These are phyloP conservation scores for Eupithecia subumbrata DNA, from an alignment of 2,888 invertebrate species.

Conservation along the genomic window DNA sequence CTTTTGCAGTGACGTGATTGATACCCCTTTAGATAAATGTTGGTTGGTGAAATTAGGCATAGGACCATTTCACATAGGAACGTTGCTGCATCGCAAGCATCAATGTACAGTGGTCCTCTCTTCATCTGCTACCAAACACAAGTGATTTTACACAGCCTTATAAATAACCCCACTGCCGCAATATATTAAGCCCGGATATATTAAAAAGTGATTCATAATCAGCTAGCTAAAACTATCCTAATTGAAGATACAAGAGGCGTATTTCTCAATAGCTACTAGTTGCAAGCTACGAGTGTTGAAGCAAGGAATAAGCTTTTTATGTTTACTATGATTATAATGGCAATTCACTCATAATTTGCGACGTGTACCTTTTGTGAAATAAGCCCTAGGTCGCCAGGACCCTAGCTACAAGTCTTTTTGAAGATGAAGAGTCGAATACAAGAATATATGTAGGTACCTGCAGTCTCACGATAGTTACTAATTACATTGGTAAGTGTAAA, in stretches of 20 bases:
- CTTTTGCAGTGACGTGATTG: not conserved
- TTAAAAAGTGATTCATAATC: conserved; percentile 56
- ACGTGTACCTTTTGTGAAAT: conserved; percentile 3
- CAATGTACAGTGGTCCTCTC: conserved; percentile 21
- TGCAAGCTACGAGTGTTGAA: conserved; percentile 1
- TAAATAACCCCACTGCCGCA: conserved; percentile 73
- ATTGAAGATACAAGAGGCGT: conserved; percentile 49
- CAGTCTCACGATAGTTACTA: conserved; percentile 36
- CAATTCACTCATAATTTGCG: conserved; percentile 3
- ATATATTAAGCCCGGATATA: conserved; percentile 62
- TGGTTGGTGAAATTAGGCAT: conserved; percentile 23
- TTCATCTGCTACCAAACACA: conserved; percentile 64
- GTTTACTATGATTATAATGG: conserved; percentile 6
- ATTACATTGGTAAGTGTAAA: conserved; percentile 29
- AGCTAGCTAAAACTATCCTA: conserved; percentile 63
- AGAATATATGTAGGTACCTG: conserved; percentile 24
- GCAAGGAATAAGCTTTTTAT: not conserved
- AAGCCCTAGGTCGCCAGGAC: conserved; percentile 24
- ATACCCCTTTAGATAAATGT: conserved; percentile 5
- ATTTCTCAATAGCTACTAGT: conserved; percentile 25
- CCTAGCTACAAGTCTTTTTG: conserved; percentile 33
- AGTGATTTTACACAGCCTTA: conserved; percentile 79
- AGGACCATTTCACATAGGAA: conserved; percentile 11
- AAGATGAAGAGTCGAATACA: conserved; percentile 32
- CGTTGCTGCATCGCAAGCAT: conserved; percentile 4